phyloP scores from a whole-genome alignment of 2,888 invertebrate genomes.

The Agrotis exclamationis region DNA sequence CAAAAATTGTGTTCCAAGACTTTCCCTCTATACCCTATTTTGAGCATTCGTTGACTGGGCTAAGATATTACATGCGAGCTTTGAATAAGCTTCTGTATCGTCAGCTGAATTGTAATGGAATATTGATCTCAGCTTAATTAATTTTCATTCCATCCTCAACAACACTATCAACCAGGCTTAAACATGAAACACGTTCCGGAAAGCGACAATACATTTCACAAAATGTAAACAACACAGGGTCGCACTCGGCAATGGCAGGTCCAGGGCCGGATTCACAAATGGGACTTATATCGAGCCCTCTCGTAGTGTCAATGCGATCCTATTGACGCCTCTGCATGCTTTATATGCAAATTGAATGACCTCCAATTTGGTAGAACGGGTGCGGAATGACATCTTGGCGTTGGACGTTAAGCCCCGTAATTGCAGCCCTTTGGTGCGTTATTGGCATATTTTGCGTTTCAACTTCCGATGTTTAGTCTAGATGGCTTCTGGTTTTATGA shows the following conservation, averaged over 20 bases:
- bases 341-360: conserved; percentile 88
- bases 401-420: conserved; percentile 72
- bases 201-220: conserved; percentile 50
- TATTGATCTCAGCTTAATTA: conserved; percentile 14
- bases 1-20: too few relatives aligned
- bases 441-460: conserved; percentile 70
- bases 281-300: conserved; percentile 70
- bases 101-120: neutral
- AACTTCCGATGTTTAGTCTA: conserved; percentile 54
- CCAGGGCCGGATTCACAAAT: conserved; percentile 55
- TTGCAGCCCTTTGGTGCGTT: conserved; percentile 70
- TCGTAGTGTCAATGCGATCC: conserved; percentile 62
- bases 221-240: conserved; percentile 56
- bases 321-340: conserved; percentile 80
- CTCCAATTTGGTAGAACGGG: conserved; percentile 79
- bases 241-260: conserved; percentile 45
- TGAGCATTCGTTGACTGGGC: too few relatives aligned
- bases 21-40: too few relatives aligned
- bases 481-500: conserved; percentile 43
- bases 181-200: conserved; percentile 33
- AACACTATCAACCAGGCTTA: conserved; percentile 13
- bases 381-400: conserved; percentile 80
- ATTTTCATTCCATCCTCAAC: conserved; percentile 16
- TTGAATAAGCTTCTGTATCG: neutral
- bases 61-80: too few relatives aligned